Base-by-base conservation (phyloP, 2,797 vertebrate species). In the Melanotaenia boesemani region DNA sequence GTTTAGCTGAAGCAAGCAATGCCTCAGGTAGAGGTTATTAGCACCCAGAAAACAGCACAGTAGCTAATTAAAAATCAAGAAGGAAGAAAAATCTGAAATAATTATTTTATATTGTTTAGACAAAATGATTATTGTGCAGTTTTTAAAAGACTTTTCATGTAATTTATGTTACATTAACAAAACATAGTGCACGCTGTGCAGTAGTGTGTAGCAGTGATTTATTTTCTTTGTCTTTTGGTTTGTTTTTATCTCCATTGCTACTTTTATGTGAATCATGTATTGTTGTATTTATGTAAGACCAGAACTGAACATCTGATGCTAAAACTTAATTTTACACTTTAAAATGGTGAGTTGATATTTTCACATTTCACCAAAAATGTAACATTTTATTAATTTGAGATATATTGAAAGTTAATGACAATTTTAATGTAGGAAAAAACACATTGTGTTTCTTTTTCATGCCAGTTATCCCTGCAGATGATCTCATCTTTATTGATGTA, bases 401-500 rank as follows among this genome's bases (percentile, higher is more conserved):
- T n/a, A n/a, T 50, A n/a, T 20, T 50, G 6, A 50, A 22, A 64
- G 48, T 54, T 59, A 32, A 37, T 11, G 20, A 44, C 15, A 30
- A 30, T 46, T 18, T 8, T 22, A 5, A 22, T 10, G 15, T 57
- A 34, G 10, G 0, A 1, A 67, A 2, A 4, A 61, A 56, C 1
- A 7, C 32, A 60, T 55, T 6, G 18, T 32, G 18, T 6, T 6
- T n/a, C 65, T 54, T 12, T 39, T 61, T 39, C 20, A 65, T 58
- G 15, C 9, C 24, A 57, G 28, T 26, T 46, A 46, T 39, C n/a
- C 34, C 37, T 63, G 39, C 5, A 0, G 22, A 63, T 66, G n/a
- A 62, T 20, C 22, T 15, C 39, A 41, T 74, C 48, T 12, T 57
- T 44, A 26, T 34, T 56, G 34, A 61, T 39, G 64, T 54, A 32